Evolutionary conservation across 2,113 vertebrate species (phyloP).

Genomic region (Murina feae): DNA sequence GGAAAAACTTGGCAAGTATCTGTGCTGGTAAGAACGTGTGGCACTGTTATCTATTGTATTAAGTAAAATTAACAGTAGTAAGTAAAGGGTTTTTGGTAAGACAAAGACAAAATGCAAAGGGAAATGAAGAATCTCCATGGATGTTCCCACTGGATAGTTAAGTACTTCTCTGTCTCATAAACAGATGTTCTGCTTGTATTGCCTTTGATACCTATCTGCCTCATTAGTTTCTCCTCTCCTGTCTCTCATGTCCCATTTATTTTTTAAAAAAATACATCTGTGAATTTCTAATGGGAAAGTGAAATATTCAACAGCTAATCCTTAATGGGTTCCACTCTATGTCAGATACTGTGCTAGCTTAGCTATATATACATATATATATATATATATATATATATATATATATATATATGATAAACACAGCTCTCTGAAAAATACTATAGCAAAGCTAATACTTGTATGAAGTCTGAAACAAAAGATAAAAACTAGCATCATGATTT

Average conservation of each 20-base stretch:
- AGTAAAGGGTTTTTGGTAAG: neutral
- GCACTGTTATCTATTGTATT: neutral
- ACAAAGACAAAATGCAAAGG: constrained; percentile 6
- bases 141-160: neutral
- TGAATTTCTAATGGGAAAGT: constrained; percentile 15
- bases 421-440: neutral
- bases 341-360: neutral
- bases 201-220: neutral
- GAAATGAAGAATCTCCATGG: neutral
- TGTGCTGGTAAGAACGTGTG: neutral
- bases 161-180: neutral
- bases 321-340: neutral
- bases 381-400: no score
- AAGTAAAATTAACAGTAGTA: constrained; percentile 16
- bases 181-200: constrained; percentile 9
- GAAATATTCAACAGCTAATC: neutral
- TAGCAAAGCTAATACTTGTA: neutral
- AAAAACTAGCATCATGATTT: neutral
- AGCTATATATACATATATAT: neutral
- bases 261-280: constrained; percentile 16
- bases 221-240: constrained; percentile 24
- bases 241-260: constrained; percentile 6
- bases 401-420: no score
- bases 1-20: neutral
- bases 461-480: neutral